phyloP scores from a whole-genome alignment of 2,888 invertebrate genomes.

The Tetropium fuscum region DNA sequence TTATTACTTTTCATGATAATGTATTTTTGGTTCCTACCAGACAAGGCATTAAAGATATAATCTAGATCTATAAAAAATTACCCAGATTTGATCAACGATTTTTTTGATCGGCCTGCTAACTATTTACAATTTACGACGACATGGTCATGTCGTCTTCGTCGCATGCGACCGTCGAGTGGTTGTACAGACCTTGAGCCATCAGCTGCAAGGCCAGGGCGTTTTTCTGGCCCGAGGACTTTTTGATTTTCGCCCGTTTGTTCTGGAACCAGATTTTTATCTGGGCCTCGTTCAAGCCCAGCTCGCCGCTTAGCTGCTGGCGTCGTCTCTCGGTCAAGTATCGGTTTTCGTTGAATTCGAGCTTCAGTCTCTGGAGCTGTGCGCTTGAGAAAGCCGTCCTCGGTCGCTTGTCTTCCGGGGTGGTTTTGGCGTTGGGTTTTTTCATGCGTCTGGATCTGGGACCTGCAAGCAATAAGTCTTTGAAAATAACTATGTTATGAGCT shows the following conservation, averaged over 20 bases:
- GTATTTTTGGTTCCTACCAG: too few species aligned
- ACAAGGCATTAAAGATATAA: too few species aligned
- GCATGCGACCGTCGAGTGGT: constrained; percentile 77
- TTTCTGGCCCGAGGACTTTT: constrained; percentile 88
- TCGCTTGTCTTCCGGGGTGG: constrained; percentile 83
- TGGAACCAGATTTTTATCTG: constrained; percentile 99
- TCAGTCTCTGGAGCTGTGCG: constrained; percentile 90
- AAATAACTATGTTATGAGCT: background rate
- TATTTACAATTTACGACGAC: constrained; percentile 41
- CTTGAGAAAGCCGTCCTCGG: constrained; percentile 97
- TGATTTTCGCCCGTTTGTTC: constrained; percentile 96
- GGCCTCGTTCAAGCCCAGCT: constrained; percentile 93
- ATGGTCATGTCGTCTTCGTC: constrained; percentile 70
- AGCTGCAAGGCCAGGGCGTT: constrained; percentile 89
- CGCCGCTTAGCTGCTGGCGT: constrained; percentile 90
- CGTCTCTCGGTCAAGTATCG: constrained; percentile 93
- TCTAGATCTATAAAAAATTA: background rate
- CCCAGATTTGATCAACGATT: background rate
- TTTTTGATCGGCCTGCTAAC: background rate
- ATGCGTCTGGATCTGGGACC: constrained; percentile 72
- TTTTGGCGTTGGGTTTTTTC: constrained; percentile 65
- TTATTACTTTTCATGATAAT: too few species aligned
- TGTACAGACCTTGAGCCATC: constrained; percentile 95
- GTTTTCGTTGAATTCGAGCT: constrained; percentile 94
- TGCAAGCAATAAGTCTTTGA: constrained; percentile 56